Conservation (phyloP, 2,888 invertebrate genomes). For the Lissocephala sabroskyi region DNA sequence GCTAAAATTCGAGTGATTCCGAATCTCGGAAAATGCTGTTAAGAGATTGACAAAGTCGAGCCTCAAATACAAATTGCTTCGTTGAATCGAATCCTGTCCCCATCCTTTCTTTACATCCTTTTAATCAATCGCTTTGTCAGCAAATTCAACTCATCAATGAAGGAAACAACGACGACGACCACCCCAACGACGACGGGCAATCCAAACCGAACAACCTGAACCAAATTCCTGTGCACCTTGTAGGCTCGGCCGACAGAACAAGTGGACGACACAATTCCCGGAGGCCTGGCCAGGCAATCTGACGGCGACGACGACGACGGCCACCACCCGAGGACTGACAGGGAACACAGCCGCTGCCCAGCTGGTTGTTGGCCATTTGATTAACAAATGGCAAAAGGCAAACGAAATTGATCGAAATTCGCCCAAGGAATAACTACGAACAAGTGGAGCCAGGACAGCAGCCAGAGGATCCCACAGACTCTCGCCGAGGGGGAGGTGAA, state of each 20-base stretch:
- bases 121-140: no score
- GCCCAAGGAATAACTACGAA: constrained; percentile 44
- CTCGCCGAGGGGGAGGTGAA: no score
- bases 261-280: constrained; percentile 23
- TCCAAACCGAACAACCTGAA: constrained; percentile 4
- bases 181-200: constrained; percentile 18
- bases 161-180: constrained; percentile 19
- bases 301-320: constrained; percentile 57
- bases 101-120: no score
- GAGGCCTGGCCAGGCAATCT: constrained; percentile 55
- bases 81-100: no score
- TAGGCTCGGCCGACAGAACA: no score
- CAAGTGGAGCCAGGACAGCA: background rate
- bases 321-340: constrained; percentile 47
- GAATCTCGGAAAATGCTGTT: no score
- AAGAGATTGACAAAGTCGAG: no score
- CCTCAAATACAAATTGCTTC: no score
- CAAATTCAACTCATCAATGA: constrained; percentile 13
- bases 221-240: background rate
- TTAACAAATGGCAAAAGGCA: constrained; percentile 66
- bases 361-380: constrained; percentile 65
- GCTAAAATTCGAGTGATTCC: no score
- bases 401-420: constrained; percentile 65
- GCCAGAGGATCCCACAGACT: no score
- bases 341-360: constrained; percentile 55